phyloP scores from a whole-genome alignment of 2,888 invertebrate species.

The Halictus quadricinctus region DNA sequence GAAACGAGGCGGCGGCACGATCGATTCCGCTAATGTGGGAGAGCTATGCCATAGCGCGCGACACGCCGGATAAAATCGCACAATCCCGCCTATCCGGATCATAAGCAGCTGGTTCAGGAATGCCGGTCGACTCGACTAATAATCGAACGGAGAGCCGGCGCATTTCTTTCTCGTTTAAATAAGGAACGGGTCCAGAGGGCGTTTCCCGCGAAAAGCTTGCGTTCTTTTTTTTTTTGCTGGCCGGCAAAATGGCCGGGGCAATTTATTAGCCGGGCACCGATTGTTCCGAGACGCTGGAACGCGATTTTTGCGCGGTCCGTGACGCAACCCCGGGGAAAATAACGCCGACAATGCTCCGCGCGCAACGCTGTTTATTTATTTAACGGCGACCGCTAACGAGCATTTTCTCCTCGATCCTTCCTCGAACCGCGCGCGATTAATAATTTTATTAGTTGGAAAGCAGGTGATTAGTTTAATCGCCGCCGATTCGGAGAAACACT shows the following conservation, averaged over 20 bases:
- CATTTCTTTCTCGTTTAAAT: constrained; percentile 33
- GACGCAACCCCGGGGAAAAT: constrained; percentile 29
- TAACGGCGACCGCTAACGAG: constrained; percentile 31
- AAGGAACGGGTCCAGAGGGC: constrained; percentile 37
- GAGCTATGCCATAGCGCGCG: constrained; percentile 59
- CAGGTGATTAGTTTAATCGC: constrained; percentile 29
- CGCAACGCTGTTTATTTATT: constrained; percentile 25
- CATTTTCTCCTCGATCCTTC: constrained; percentile 26
- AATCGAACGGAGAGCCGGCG: constrained; percentile 26
- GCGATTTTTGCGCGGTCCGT: constrained; percentile 25
- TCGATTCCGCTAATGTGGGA: constrained; percentile 64
- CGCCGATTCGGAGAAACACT: constrained; percentile 31
- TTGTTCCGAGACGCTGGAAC: constrained; percentile 28
- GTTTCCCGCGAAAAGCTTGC: neutral
- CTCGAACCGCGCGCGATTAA: constrained; percentile 2
- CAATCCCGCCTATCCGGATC: constrained; percentile 55
- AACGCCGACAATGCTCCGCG: constrained; percentile 25
- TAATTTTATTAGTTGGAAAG: constrained; percentile 40
- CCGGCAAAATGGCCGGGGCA: neutral
- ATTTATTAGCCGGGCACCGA: constrained; percentile 35
- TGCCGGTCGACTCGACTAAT: constrained; percentile 33
- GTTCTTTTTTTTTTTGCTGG: neutral
- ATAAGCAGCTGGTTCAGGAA: constrained; percentile 38
- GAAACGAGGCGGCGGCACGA: neutral
- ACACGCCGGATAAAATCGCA: constrained; percentile 63